These are phyloP conservation scores for Megaustenia siamemsis DNA, from an alignment of 2,888 invertebrate species.

Conservation along the genomic window DNA sequence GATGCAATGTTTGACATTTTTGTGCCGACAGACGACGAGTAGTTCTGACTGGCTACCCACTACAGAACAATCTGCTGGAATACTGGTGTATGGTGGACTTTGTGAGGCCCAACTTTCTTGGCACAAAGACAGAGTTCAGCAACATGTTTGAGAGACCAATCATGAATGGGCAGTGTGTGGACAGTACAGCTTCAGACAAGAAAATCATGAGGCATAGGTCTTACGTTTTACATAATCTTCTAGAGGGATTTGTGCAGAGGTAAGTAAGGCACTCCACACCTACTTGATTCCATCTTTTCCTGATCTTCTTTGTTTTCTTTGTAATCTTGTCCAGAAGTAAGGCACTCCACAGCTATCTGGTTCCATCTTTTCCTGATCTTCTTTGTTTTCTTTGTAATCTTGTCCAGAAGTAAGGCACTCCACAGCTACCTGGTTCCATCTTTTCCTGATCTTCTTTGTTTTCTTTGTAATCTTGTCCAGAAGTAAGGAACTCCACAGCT, in stretches of 20 bases:
- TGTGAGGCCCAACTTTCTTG: conserved; percentile 97
- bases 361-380: too few species aligned
- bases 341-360: too few species aligned
- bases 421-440: too few species aligned
- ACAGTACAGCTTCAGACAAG: conserved; percentile 96
- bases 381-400: too few species aligned
- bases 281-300: too few species aligned
- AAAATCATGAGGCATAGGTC: conserved; percentile 96
- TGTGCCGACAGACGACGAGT: conserved; percentile 88
- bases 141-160: conserved; percentile 99
- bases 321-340: too few species aligned
- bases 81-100: conserved; percentile 99
- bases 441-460: too few species aligned
- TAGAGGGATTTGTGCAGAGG: conserved; percentile 96
- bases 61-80: conserved; percentile 93
- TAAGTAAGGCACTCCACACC: too few species aligned
- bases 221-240: conserved; percentile 94
- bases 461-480: too few species aligned
- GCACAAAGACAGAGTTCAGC: conserved; percentile 96
- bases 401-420: too few species aligned
- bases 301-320: too few species aligned
- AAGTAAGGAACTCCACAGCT: too few species aligned
- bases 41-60: conserved; percentile 98
- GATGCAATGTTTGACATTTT: not conserved
- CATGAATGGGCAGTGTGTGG: conserved; percentile 98